phyloP scores from a whole-genome alignment of 1,140 invertebrate genomes.

The Aphidius ervi region DNA sequence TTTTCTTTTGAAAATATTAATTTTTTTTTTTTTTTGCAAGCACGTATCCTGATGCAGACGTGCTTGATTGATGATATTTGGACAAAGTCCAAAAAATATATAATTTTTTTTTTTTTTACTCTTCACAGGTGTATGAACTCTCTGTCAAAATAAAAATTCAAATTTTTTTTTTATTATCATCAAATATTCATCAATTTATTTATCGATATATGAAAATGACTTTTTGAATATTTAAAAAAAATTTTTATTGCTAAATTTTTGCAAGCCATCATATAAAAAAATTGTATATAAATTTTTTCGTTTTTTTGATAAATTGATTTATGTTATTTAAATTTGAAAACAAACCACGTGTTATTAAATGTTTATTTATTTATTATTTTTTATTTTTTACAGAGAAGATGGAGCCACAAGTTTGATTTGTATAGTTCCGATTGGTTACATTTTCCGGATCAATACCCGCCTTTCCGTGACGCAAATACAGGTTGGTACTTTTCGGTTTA shows the following conservation, averaged over 20 bases:
- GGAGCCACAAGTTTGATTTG: not conserved
- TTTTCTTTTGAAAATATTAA: not conserved
- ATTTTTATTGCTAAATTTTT: not conserved
- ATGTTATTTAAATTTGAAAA: not conserved
- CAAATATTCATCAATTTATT: not conserved
- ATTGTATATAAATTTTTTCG: not conserved
- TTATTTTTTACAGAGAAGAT: not conserved
- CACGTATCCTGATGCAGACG: slow-evolving; percentile 6
- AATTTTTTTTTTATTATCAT: not conserved
- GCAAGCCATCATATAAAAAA: not conserved
- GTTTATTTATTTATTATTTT: not conserved
- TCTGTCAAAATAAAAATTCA: not conserved
- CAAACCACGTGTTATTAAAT: not conserved
- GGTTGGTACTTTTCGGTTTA: slow-evolving; percentile 39
- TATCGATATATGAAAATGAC: too few relatives aligned
- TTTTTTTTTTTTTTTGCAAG: not conserved
- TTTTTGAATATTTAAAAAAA: not conserved
- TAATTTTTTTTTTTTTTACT: not conserved
- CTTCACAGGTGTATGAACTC: slow-evolving; percentile 7
- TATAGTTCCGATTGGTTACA: slow-evolving; percentile 13
- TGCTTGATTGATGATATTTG: slow-evolving; percentile 24
- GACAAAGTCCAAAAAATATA: slow-evolving; percentile 22
- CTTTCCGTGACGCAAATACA: slow-evolving; percentile 47
- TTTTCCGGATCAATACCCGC: slow-evolving; percentile 44
- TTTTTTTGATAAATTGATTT: not conserved